phyloP scores from a whole-genome alignment of 2,888 invertebrate genomes.

The Folsomia manolachei region DNA sequence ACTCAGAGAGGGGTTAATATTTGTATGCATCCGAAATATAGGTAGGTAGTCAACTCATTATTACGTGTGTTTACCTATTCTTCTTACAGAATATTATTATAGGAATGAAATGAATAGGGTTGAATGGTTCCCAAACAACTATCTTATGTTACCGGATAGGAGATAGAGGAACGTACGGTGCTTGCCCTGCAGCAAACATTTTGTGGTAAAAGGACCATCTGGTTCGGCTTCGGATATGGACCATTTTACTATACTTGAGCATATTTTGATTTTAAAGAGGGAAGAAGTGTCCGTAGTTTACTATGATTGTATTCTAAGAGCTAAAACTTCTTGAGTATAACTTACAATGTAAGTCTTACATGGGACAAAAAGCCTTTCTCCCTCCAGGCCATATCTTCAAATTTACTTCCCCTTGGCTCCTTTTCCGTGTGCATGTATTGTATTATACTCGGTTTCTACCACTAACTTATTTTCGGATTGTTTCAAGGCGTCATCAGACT shows the following conservation, averaged over 20 bases:
- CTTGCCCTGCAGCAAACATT: background rate
- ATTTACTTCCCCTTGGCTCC: background rate
- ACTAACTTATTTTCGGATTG: background rate
- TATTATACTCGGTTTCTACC: background rate
- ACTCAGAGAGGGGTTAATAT: background rate
- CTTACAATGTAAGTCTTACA: no score
- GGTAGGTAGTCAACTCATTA: background rate
- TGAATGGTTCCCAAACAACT: background rate
- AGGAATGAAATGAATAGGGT: background rate
- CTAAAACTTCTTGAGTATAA: background rate
- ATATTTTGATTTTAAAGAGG: no score
- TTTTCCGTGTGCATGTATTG: no score
- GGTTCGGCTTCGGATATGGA: background rate
- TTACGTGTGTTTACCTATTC: background rate
- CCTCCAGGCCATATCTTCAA: conserved; percentile 4
- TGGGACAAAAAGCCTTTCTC: no score
- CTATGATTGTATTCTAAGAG: background rate
- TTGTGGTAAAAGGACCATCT: background rate
- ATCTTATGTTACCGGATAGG: background rate
- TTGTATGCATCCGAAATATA: background rate
- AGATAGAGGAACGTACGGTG: background rate
- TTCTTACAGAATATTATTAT: background rate
- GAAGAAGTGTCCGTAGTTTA: no score
- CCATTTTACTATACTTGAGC: no score
- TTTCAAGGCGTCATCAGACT: no score